Percentiles rank a stretch among this genome's conserved stretches.
These are phyloP conservation scores for Tragelaphus imberbis DNA, from an alignment of 2,113 vertebrate species.

Conservation along the genomic window DNA sequence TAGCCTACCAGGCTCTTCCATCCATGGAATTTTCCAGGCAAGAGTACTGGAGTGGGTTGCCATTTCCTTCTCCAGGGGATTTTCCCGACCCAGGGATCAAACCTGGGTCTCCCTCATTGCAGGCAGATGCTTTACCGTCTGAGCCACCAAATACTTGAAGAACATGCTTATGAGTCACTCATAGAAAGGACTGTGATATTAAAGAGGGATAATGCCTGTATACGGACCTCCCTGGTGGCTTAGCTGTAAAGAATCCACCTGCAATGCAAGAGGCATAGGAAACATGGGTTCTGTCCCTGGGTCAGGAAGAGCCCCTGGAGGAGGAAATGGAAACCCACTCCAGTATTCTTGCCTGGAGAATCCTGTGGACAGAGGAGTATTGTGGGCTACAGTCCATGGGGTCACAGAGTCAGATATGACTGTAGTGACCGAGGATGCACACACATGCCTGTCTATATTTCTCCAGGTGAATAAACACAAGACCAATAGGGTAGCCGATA, in stretches of 20 bases:
- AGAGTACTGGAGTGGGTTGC: too few relatives aligned
- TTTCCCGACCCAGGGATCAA: too few relatives aligned
- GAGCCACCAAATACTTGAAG: not conserved
- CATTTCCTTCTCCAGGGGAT: too few relatives aligned
- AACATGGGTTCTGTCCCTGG: not conserved
- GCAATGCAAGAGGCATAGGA: not conserved
- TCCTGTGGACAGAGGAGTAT: not conserved
- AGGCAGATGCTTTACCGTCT: too few relatives aligned
- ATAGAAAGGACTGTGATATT: not conserved
- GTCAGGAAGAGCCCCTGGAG: not conserved
- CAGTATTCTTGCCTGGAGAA: not conserved
- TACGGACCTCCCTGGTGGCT: not conserved
- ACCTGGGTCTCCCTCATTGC: too few relatives aligned
- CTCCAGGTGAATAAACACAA: not conserved
- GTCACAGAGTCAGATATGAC: not conserved
- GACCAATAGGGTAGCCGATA: not conserved
- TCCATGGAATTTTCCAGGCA: too few relatives aligned
- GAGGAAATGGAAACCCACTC: not conserved
- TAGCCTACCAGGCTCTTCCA: too few relatives aligned
- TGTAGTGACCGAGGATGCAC: not conserved
- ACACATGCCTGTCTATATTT: not conserved
- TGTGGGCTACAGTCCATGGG: not conserved
- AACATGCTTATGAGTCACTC: not conserved
- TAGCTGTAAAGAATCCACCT: not conserved
- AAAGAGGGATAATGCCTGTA: not conserved